Evolutionary conservation across 2,888 invertebrate species (phyloP).

Genomic region (Dinocampus coccinellae): DNA sequence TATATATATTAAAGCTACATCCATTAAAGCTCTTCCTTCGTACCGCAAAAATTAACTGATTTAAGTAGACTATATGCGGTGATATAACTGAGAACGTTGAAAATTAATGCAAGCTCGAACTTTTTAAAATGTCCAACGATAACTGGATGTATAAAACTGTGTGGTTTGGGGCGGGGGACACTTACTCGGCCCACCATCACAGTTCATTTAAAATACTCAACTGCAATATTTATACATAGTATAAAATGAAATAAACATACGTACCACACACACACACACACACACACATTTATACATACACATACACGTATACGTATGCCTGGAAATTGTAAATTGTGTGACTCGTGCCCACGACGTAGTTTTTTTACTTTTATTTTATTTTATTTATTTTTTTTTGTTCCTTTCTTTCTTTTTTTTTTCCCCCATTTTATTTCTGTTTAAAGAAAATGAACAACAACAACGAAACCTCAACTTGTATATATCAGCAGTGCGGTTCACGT

Average conservation of each 20-base stretch:
- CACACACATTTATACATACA: not conserved
- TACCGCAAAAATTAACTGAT: not conserved
- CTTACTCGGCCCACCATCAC: no score
- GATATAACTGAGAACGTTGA: slow-evolving; percentile 27
- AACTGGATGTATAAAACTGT: slow-evolving; percentile 3
- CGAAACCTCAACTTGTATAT: slow-evolving; percentile 18
- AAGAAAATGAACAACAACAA: slow-evolving; percentile 24
- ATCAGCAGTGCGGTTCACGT: slow-evolving; percentile 58
- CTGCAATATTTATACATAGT: no score
- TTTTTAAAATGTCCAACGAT: slow-evolving; percentile 26
- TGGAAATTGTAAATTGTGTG: not conserved
- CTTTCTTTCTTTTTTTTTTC: not conserved
- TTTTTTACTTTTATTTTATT: not conserved
- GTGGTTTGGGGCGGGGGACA: no score
- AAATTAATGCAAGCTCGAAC: slow-evolving; percentile 34
- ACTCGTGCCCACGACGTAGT: not conserved
- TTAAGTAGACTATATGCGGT: not conserved
- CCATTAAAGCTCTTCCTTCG: not conserved
- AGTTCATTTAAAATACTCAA: not conserved
- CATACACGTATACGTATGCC: not conserved
- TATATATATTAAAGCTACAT: not conserved
- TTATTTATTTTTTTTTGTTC: not conserved
- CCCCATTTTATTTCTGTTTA: not conserved
- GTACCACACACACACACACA: not conserved
- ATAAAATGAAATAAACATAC: no score